Conservation (phyloP, 2,797 vertebrate species). For the Crocidura indochinensis region DNA sequence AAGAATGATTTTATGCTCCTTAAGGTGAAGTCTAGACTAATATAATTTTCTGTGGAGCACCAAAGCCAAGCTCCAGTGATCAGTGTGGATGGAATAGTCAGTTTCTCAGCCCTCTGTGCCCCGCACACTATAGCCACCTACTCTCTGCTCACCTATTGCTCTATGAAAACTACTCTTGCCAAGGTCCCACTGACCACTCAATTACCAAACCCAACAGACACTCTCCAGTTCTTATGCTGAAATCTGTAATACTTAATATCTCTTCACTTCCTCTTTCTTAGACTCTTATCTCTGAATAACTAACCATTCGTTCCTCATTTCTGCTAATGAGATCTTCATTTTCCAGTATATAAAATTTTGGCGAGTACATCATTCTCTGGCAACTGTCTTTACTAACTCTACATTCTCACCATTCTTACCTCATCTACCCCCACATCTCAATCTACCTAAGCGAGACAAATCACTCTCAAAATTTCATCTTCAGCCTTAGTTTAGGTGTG, state of each 20-base stretch:
- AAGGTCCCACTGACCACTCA: slow-evolving; percentile 3
- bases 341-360: neutral
- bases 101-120: neutral
- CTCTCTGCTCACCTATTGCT: neutral
- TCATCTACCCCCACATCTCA: neutral
- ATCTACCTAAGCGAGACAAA: neutral
- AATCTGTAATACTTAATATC: neutral
- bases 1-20: neutral
- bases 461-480: neutral
- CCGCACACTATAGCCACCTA: neutral
- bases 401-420: neutral
- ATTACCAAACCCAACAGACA: slow-evolving; percentile 44
- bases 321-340: neutral
- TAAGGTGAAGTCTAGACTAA: neutral
- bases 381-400: neutral
- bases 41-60: neutral
- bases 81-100: neutral
- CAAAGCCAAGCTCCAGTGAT: neutral
- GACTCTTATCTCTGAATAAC: neutral
- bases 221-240: slow-evolving; percentile 2
- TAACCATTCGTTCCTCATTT: neutral
- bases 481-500: neutral
- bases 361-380: neutral
- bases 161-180: neutral
- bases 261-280: slow-evolving; percentile 46